Evolutionary conservation across 2,797 vertebrate genomes (phyloP).

Genomic region (Gallinago solitaria): DNA sequence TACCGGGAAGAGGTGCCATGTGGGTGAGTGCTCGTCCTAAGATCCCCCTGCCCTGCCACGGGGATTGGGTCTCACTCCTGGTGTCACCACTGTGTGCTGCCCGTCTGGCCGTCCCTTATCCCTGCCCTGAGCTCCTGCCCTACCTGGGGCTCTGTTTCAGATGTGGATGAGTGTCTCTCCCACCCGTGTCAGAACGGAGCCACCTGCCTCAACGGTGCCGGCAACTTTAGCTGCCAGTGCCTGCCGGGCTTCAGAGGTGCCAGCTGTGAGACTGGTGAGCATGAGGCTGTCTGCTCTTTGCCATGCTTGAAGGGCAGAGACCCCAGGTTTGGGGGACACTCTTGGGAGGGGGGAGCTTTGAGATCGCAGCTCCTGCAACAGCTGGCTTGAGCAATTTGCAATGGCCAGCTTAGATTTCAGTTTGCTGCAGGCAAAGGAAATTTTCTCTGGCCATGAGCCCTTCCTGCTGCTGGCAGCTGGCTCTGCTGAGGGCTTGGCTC

Average conservation of each 20-base stretch:
- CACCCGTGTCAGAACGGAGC: slow-evolving; percentile 89
- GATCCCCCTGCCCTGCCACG: accelerated
- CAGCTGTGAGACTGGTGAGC: slow-evolving; percentile 76
- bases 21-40: slow-evolving; percentile 79
- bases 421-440: background rate
- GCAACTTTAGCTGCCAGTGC: slow-evolving; percentile 88
- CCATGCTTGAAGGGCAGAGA: background rate
- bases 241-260: slow-evolving; percentile 83
- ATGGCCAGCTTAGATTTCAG: background rate
- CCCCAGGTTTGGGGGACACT: background rate
- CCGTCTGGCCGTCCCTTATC: too few relatives aligned
- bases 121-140: background rate
- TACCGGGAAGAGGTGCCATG: slow-evolving; percentile 90
- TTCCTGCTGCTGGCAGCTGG: background rate
- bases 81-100: accelerated
- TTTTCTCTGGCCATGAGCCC: background rate
- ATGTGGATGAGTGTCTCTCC: slow-evolving; percentile 91
- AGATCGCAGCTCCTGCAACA: background rate
- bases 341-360: background rate
- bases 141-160: slow-evolving; percentile 69
- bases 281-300: background rate
- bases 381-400: background rate
- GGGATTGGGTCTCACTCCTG: background rate
- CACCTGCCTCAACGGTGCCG: slow-evolving; percentile 83
- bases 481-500: background rate